Evolutionary conservation across 2,888 invertebrate species (phyloP), one percentile per base, ranked within the genome.

Genomic region (Pristionchus exspectatus): DNA sequence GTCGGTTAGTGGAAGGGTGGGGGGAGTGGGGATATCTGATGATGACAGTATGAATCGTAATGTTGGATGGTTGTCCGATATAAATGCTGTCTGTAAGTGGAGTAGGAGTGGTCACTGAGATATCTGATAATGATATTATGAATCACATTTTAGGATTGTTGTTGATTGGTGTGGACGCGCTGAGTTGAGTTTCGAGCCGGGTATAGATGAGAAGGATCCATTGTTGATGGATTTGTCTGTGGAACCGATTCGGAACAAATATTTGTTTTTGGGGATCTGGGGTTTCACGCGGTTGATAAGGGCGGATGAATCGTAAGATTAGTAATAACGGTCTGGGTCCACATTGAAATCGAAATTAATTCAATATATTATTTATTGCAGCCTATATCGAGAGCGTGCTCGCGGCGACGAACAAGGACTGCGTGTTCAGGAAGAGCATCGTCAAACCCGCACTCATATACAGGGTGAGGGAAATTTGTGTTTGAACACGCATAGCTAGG

Each of bases 401-500:
- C 4, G 50, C 84, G 16, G 50, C 14, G 12, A 72, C 85, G 27
- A 33, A n/a, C 30, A 63, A 30, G 27, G 24, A 69, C 5, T 27
- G 33, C n/a, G 33, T 50, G 27, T 69, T 54, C 81, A 66, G 77
- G 85, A 89, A 84, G 84, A 89, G 89, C 30, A 69, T 84, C 21
- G 89, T 89, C 21, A 24, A 14, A 12, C 89, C 89, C 72, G 95
- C 95, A 90, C 95, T 97, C 56, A 96, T 97, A 93, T 95, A 96
- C 88, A 95, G 96, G 83, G 95, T 97, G 0, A 96, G 96, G 44
- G 14, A 21, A n/a, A n/a, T n/a, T 74, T 21, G 30, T 4, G 9
- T 72, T 3, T 72, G 21, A 72, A 18, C n/a, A 18, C 56, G 16
- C 56, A 14, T 54, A 54, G 54, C 54, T 10, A 54, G 7, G 54